Base-by-base conservation (phyloP, 1,140 invertebrate species). In the Euwallacea similis region DNA sequence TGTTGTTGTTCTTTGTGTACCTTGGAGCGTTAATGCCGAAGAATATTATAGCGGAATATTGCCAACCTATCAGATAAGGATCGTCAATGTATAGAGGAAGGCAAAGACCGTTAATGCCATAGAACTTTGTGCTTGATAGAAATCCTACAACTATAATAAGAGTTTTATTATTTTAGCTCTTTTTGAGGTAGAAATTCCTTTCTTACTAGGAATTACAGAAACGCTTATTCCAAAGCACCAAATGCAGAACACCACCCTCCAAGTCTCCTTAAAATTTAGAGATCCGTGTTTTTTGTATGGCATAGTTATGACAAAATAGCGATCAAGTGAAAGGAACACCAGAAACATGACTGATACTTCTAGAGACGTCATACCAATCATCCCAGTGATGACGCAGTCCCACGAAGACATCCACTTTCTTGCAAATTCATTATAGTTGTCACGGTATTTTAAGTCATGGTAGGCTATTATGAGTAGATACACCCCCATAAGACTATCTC, bases 401-500 rank as follows among this genome's bases (percentile, higher is more conserved):
- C 86, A 88, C 1, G 90, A 92, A 6, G 85, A 85, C 75, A 89
- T 87, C 92, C 92, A 94, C 0, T 83, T 76, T 33, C 83, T 83
- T 2, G 90, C 88, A 65, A 72, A 50, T 67, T 81, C 76, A 73
- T 89, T 85, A 80, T 91, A 94, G 55, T 83, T 82, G 61, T 87
- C 85, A 15, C 90, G 81, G 77, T 86, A 91, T 59, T 83, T 82
- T 42, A 85, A 77, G 78, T 94, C 92, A 75, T 89, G 84, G 42
- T 87, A 79, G 6, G 87, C 91, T 73, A 94, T 90, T 58, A 88
- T 84, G 10, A 91, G 77, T 65, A 94, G 82, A 80, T 94, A 94
- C 55, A 93, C 78, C 0, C 91, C 92, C 90, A 93, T 93, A 13
- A 93, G 79, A 73, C 92, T 84, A 81, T 94, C 92, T 7, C 92